phyloP scores from a whole-genome alignment of 2,113 vertebrate genomes.

The Jacana jacana region DNA sequence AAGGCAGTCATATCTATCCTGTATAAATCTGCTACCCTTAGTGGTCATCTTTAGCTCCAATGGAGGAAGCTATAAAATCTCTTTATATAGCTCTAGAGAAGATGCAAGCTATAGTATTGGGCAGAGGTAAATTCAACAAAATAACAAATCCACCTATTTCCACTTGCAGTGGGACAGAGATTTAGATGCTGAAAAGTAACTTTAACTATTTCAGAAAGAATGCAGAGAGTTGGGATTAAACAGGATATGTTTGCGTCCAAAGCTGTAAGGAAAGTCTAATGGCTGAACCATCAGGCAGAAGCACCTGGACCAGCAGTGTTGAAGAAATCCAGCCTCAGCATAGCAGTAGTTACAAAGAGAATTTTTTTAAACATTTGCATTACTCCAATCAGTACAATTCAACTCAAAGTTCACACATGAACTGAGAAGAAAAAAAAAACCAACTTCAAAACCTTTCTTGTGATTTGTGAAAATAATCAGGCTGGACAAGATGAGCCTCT shows the following conservation, averaged over 20 bases:
- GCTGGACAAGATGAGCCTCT: background rate
- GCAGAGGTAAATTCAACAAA: background rate
- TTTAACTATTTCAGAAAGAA: rapidly evolving
- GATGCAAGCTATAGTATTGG: rapidly evolving
- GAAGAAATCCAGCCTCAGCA: background rate
- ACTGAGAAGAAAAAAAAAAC: background rate
- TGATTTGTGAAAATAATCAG: background rate
- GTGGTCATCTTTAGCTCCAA: background rate
- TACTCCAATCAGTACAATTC: background rate
- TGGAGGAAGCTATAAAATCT: background rate
- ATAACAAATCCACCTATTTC: background rate
- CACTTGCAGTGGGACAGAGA: background rate
- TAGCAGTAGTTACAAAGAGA: background rate
- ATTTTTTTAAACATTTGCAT: background rate
- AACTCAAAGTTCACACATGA: background rate
- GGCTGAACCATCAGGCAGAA: background rate
- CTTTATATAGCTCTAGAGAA: background rate
- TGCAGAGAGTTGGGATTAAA: background rate
- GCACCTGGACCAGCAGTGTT: background rate
- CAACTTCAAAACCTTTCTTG: background rate
- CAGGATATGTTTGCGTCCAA: background rate
- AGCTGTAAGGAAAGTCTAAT: background rate
- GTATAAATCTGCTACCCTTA: background rate
- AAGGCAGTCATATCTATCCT: background rate
- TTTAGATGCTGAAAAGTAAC: background rate